Percentiles rank a stretch among this genome's conserved stretches.
These are phyloP conservation scores for Oasisia sp. DNA, from an alignment of 2,888 invertebrate species.

Conservation along the genomic window DNA sequence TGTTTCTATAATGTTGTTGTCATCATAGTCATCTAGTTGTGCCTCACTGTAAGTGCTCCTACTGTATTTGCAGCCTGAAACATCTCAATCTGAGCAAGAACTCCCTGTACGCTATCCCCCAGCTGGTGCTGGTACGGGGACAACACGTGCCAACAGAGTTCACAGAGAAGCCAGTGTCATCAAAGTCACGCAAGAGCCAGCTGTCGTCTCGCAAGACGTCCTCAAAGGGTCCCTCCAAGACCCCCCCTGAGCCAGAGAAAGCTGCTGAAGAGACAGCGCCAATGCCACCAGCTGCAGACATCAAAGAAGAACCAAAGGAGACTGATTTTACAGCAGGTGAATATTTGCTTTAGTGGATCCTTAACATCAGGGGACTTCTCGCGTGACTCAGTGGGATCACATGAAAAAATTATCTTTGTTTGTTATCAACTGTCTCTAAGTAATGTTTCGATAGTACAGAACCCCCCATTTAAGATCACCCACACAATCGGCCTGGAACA, in stretches of 20 bases:
- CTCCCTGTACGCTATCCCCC: constrained; percentile 58
- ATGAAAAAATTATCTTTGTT: too few species aligned
- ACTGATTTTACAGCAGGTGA: constrained; percentile 20
- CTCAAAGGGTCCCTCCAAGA: not conserved
- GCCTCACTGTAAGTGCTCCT: not conserved
- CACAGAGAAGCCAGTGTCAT: not conserved
- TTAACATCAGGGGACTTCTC: not conserved
- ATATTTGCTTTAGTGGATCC: not conserved
- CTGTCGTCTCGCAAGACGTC: not conserved
- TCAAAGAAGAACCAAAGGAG: constrained; percentile 25
- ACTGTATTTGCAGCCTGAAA: constrained; percentile 50
- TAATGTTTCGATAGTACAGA: too few species aligned
- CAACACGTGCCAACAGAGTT: constrained; percentile 45
- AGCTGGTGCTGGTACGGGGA: constrained; percentile 58
- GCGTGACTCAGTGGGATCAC: not conserved
- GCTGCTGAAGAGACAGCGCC: constrained; percentile 22
- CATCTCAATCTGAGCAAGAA: constrained; percentile 62
- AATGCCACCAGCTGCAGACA: not conserved
- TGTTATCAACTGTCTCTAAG: too few species aligned
- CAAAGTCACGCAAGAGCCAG: constrained; percentile 13
- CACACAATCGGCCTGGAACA: too few species aligned
- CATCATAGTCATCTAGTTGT: not conserved
- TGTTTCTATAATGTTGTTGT: not conserved
- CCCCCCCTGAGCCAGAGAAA: constrained; percentile 42
- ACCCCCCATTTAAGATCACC: too few species aligned